These are phyloP conservation scores for Branchellion lobata DNA, from an alignment of 2,888 invertebrate species.

Conservation along the genomic window DNA sequence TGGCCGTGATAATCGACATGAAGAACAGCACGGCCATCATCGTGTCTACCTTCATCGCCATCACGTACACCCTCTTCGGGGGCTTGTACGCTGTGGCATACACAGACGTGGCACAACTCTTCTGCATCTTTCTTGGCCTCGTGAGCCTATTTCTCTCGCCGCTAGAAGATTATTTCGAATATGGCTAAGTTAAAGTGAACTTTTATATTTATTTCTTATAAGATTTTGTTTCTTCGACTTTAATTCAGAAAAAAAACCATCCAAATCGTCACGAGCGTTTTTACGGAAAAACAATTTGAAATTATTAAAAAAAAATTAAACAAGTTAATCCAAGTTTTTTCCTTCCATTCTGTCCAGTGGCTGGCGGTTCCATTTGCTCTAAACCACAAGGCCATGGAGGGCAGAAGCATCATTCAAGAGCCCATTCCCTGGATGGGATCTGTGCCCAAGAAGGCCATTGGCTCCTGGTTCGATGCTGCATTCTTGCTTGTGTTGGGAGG, in stretches of 20 bases:
- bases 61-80: slow-evolving; percentile 94
- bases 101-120: slow-evolving; percentile 95
- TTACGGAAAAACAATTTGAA: background rate
- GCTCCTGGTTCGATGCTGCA: slow-evolving; percentile 72
- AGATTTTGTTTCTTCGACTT: background rate
- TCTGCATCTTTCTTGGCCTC: slow-evolving; percentile 94
- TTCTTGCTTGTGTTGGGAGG: slow-evolving; percentile 88
- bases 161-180: background rate
- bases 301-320: background rate
- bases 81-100: slow-evolving; percentile 97
- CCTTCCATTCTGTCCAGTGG: slow-evolving; percentile 68
- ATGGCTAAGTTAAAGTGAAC: background rate
- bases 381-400: slow-evolving; percentile 76
- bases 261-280: background rate
- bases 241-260: background rate
- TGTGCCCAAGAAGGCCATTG: slow-evolving; percentile 38
- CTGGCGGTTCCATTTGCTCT: slow-evolving; percentile 95
- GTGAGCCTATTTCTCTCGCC: slow-evolving; percentile 65
- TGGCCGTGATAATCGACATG: slow-evolving; percentile 94
- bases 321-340: no score
- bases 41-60: slow-evolving; percentile 87
- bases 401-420: slow-evolving; percentile 36
- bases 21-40: slow-evolving; percentile 88
- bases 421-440: slow-evolving; percentile 47
- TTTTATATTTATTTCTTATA: no score